Evolutionary conservation across 23 tunicate genomes (phyloP).

Genomic region (Oikopleura dioica): DNA sequence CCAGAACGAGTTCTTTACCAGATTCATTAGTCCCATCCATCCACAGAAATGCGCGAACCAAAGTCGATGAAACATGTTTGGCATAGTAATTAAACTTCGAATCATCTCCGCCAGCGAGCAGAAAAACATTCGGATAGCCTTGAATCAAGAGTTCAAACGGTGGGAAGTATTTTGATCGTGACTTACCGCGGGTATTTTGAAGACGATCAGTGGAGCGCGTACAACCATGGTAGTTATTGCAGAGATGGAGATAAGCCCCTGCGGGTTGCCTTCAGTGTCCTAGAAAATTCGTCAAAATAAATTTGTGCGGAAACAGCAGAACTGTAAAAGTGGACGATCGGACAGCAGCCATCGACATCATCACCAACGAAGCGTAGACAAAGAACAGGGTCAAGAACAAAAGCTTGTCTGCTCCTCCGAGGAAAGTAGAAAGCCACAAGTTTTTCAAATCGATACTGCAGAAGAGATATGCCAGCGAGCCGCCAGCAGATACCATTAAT

Average conservation of each 20-base stretch:
- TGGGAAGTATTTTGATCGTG: background rate
- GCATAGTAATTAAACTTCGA: background rate
- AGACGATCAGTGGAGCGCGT: no score
- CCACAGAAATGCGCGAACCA: constrained; percentile 2
- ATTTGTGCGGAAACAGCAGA: no score
- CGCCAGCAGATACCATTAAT: background rate
- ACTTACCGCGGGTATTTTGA: no score
- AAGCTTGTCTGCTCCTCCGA: background rate
- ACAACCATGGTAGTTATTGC: no score
- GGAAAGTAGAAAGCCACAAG: background rate
- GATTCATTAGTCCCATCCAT: constrained; percentile 1
- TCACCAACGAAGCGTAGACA: background rate
- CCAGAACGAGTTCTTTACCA: no score
- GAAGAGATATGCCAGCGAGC: background rate
- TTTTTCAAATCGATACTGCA: background rate
- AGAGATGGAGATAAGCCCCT: no score
- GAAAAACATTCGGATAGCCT: background rate
- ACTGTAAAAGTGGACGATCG: background rate
- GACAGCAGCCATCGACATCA: background rate
- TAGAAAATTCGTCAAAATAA: no score
- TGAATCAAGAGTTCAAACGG: background rate
- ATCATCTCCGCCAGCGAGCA: background rate
- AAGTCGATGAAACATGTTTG: background rate
- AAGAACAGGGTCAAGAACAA: background rate
- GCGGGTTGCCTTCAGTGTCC: no score